Evolutionary conservation across 1,140 invertebrate species (phyloP).

Genomic region (Eufriesea mexicana): DNA sequence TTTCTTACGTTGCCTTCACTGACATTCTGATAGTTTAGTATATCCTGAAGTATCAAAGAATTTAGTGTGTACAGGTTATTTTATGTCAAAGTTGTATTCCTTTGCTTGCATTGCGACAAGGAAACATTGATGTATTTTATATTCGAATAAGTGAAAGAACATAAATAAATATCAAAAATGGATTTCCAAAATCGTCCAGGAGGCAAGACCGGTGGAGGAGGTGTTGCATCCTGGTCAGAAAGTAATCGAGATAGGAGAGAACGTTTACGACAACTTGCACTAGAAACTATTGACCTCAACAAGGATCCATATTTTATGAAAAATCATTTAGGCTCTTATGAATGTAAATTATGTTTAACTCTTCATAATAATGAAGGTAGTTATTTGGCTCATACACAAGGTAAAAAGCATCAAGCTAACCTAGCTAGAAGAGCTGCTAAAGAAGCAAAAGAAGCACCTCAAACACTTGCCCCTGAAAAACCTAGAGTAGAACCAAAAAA

Average conservation of each 20-base stretch:
- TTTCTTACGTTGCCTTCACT: background rate
- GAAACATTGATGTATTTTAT: background rate
- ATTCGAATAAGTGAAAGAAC: background rate
- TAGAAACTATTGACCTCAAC: conserved; percentile 99
- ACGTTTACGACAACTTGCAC: conserved; percentile 95
- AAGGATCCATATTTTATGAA: conserved; percentile 99
- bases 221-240: conserved; percentile 99
- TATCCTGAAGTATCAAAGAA: background rate
- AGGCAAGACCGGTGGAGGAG: conserved; percentile 99
- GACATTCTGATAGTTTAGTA: background rate
- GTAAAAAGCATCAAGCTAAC: conserved; percentile 99
- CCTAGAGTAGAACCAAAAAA: conserved; percentile 98
- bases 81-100: background rate
- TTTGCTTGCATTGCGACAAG: background rate
- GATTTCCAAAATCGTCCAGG: conserved; percentile 99
- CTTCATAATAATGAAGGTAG: conserved; percentile 99
- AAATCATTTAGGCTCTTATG: conserved; percentile 99
- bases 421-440: conserved; percentile 98
- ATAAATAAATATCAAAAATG: conserved; percentile 83
- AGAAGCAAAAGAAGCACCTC: conserved; percentile 98
- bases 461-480: conserved; percentile 94
- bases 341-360: conserved; percentile 99
- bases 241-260: conserved; percentile 98
- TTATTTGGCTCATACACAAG: conserved; percentile 99
- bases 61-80: background rate